Conservation (phyloP, 1,140 invertebrate species). For the Drosophila varians region DNA sequence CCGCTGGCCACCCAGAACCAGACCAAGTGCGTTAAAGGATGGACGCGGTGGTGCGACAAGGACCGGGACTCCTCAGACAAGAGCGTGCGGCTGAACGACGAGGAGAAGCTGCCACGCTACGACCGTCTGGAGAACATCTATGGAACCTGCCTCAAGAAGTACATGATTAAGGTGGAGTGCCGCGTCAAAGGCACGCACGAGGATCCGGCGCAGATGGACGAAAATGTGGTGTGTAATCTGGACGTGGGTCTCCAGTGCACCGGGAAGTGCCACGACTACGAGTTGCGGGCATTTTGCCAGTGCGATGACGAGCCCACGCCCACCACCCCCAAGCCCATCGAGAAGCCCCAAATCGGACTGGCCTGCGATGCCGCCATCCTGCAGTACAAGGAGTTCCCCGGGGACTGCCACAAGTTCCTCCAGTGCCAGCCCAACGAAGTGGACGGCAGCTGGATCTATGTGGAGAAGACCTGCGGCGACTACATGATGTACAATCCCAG, state of each 20-base stretch:
- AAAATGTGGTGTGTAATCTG: conserved; percentile 90
- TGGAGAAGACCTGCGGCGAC: conserved; percentile 86
- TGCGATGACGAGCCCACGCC: conserved; percentile 84
- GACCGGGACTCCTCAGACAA: conserved; percentile 83
- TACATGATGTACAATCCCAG: conserved; percentile 87
- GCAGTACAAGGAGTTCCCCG: conserved; percentile 84
- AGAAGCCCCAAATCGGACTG: conserved; percentile 56
- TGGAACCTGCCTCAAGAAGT: conserved; percentile 72
- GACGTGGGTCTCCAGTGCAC: conserved; percentile 89
- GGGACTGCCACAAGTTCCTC: conserved; percentile 86
- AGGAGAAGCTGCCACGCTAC: conserved; percentile 74
- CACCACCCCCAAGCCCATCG: conserved; percentile 29
- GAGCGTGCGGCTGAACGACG: conserved; percentile 73
- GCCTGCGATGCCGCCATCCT: conserved; percentile 57
- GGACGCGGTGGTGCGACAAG: conserved; percentile 90
- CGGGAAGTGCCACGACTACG: conserved; percentile 87
- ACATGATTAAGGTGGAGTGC: conserved; percentile 90
- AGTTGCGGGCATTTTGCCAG: conserved; percentile 89
- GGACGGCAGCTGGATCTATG: conserved; percentile 70
- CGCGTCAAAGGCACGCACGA: conserved; percentile 87
- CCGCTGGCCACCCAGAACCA: conserved; percentile 56
- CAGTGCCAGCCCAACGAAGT: conserved; percentile 84
- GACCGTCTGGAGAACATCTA: conserved; percentile 72
- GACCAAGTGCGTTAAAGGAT: conserved; percentile 87
- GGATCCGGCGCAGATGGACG: conserved; percentile 87